These are phyloP conservation scores for Elmis aenea DNA, from an alignment of 2,888 invertebrate species.

Conservation along the genomic window DNA sequence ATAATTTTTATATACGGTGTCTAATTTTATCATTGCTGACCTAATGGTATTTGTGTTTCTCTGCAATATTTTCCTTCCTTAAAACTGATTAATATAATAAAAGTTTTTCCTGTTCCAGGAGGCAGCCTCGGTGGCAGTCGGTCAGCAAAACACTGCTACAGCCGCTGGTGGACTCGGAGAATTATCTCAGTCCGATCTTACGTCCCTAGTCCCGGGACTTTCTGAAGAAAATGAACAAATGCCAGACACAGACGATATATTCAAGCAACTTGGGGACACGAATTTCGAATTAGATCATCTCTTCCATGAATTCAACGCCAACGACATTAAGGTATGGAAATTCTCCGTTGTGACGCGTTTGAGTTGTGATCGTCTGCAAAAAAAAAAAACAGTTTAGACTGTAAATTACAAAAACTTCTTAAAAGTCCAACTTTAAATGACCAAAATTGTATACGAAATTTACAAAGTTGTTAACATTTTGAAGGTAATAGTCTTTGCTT, in stretches of 20 bases:
- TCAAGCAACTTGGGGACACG: conserved; percentile 77
- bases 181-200: conserved; percentile 66
- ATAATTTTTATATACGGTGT: not conserved
- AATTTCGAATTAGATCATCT: conserved; percentile 84
- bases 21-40: conserved; percentile 2
- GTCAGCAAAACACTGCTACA: conserved; percentile 52
- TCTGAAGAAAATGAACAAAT: conserved; percentile 46
- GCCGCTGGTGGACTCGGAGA: conserved; percentile 52
- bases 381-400: too few relatives aligned
- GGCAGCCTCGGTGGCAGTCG: conserved; percentile 56
- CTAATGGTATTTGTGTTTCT: conserved; percentile 17
- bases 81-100: conserved; percentile 3
- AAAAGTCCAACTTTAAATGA: not conserved
- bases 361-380: too few relatives aligned
- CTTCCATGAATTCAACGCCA: conserved; percentile 67
- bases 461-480: too few relatives aligned
- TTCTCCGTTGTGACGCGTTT: not conserved
- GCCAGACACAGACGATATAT: conserved; percentile 69
- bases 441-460: too few relatives aligned
- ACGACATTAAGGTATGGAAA: conserved; percentile 63
- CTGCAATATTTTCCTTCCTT: conserved; percentile 5
- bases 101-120: conserved; percentile 49
- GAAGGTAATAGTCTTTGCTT: too few relatives aligned
- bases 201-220: conserved; percentile 62
- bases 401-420: not conserved